Evolutionary conservation across 2,888 invertebrate species (phyloP), one percentile per base, ranked within the genome.

Genomic region (Patella depressa): DNA sequence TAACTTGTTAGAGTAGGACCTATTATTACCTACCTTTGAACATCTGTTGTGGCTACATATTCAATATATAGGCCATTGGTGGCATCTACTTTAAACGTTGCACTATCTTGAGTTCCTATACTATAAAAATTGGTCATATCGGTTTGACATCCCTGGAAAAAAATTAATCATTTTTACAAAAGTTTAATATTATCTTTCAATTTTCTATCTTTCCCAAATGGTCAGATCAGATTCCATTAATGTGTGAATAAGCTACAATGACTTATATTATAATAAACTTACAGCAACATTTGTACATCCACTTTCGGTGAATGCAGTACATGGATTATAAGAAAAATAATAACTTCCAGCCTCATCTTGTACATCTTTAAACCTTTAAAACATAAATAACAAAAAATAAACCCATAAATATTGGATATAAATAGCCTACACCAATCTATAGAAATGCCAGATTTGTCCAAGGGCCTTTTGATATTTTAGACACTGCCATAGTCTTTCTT

Each of bases 101-200:
- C 75, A n/a, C 70, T 71, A 17, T 70, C 34, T 29, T 69, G 75
- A 24, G 70, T 71, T 17, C 75, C 75, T 5, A 75, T 55, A 53
- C 54, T 75, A 29, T 53, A 75, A 65, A 29, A 75, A 17, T 29
- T 29, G 65, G 65, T 65, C 54, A 24, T 53, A 55, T 75, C 75
- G 3, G 75, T 71, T 71, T 75, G 75, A 65, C 65, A 65, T 4
- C 24, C 65, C 65, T 65, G 19, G 12, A 65, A 65, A 65, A 65
- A 12, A 12, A 65, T 65, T 65, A 65, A 12, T 65, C 19, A 65
- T 65, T 65, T 45, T 45, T 45, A 45, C 45, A 45, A 45, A 9
- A 45, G 45, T 45, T 45, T 45, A 45, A 45, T 45, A 9, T 34
- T 34, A 34, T 9, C 9, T 45, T 45, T 45, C 45, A 5, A 45